These are phyloP conservation scores for Pterocles gutturalis DNA, from an alignment of 2,113 vertebrate genomes.

Conservation along the genomic window DNA sequence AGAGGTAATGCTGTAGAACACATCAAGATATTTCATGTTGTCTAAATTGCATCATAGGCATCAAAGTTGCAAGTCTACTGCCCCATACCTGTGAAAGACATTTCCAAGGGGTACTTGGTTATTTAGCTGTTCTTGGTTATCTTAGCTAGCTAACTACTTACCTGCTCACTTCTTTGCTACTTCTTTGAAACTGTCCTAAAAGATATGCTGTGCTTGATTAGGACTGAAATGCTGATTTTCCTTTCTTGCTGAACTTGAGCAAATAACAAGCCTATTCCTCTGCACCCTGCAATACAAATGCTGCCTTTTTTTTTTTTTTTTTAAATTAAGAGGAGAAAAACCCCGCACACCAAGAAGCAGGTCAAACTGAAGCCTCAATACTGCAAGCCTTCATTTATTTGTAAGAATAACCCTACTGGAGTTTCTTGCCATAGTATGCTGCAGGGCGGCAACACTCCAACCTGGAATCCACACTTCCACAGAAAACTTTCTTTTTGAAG, in stretches of 20 bases:
- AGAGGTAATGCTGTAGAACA: neutral
- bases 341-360: neutral
- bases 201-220: neutral
- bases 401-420: neutral
- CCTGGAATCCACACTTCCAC: neutral
- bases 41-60: neutral
- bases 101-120: neutral
- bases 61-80: neutral
- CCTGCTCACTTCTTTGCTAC: neutral
- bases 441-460: neutral
- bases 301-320: neutral
- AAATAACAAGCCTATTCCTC: neutral
- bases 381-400: constrained; percentile 12
- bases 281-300: neutral
- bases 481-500: neutral
- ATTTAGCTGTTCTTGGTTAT: neutral
- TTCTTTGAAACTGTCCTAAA: neutral
- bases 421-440: neutral
- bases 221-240: neutral
- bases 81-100: neutral
- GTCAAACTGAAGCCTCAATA: neutral
- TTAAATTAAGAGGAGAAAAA: neutral
- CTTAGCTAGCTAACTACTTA: neutral
- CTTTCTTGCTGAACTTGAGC: neutral
- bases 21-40: neutral